Percentiles rank a stretch among this genome's conserved stretches.
Conservation (phyloP, 2,888 invertebrate species). For the Acanthosepion lycidas region DNA sequence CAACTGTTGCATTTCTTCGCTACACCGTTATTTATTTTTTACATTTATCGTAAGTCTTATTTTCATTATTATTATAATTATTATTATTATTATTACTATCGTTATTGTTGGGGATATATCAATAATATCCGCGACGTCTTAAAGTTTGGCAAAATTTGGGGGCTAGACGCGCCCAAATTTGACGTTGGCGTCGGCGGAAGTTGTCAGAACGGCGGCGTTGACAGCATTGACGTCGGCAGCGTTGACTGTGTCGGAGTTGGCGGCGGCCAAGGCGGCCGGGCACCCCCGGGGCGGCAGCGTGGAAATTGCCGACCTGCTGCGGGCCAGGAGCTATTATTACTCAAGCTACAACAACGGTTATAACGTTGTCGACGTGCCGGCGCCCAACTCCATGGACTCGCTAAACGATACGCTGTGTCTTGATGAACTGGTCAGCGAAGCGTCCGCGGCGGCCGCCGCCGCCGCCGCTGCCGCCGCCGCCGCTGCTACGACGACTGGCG, state of each 20-base stretch:
- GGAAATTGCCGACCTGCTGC: constrained; percentile 41
- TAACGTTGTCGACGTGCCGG: constrained; percentile 36
- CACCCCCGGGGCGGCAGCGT: constrained; percentile 36
- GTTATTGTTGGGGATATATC: neutral
- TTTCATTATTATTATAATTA: neutral
- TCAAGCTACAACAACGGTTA: constrained; percentile 37
- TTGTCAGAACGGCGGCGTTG: constrained; percentile 18
- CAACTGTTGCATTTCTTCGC: neutral
- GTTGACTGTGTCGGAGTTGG: constrained; percentile 35
- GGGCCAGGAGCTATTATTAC: constrained; percentile 43
- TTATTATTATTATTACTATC: neutral
- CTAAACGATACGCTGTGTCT: constrained; percentile 42
- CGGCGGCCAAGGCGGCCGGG: constrained; percentile 38
- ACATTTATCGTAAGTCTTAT: neutral
- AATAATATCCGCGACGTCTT: neutral
- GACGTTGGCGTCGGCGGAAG: constrained; percentile 11
- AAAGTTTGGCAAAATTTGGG: neutral
- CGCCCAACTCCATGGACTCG: constrained; percentile 43
- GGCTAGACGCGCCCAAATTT: neutral
- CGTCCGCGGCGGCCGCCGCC: neutral
- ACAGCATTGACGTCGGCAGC: constrained; percentile 33
- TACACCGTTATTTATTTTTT: no score
- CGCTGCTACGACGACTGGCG: neutral
- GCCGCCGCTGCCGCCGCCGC: neutral
- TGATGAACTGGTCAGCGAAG: constrained; percentile 42